These are phyloP conservation scores for Myiotriccus ornatus DNA, from an alignment of 2,797 vertebrate species.

Conservation along the genomic window DNA sequence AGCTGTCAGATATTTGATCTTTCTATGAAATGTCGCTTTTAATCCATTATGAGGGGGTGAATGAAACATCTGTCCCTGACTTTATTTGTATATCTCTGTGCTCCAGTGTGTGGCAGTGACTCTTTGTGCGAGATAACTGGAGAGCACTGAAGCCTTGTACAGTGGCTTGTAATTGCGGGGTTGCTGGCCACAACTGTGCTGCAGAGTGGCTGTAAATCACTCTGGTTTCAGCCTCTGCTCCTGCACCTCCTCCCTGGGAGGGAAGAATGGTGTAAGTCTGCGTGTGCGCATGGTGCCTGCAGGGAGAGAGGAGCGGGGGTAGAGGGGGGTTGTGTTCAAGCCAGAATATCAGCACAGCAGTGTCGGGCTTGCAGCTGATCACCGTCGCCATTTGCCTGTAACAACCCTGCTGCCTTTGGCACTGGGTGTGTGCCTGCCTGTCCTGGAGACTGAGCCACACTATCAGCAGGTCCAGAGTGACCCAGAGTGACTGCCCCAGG, in stretches of 20 bases:
- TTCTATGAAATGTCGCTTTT: not conserved
- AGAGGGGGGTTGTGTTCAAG: not conserved
- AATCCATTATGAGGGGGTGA: not conserved
- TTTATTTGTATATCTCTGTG: not conserved
- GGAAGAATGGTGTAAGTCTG: constrained; percentile 33
- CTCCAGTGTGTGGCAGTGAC: not conserved
- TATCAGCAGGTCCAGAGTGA: too few species aligned
- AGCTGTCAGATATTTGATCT: not conserved
- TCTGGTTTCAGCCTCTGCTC: not conserved
- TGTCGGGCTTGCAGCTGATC: not conserved
- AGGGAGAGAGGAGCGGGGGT: constrained; percentile 32
- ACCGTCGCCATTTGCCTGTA: not conserved
- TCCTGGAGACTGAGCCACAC: not conserved
- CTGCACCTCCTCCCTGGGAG: constrained; percentile 14
- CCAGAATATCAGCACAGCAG: not conserved
- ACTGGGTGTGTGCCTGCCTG: not conserved
- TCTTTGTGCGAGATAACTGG: not conserved
- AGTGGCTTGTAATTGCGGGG: not conserved
- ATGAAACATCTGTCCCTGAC: not conserved
- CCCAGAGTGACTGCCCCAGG: not conserved
- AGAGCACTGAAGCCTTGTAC: not conserved
- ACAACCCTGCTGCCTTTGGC: fast-evolving
- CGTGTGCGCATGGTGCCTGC: constrained; percentile 23
- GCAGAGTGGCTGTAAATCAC: constrained; percentile 55
- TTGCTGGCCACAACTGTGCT: not conserved